Base-by-base conservation (phyloP, 2,797 vertebrate genomes). In the Myotis pilosus region DNA sequence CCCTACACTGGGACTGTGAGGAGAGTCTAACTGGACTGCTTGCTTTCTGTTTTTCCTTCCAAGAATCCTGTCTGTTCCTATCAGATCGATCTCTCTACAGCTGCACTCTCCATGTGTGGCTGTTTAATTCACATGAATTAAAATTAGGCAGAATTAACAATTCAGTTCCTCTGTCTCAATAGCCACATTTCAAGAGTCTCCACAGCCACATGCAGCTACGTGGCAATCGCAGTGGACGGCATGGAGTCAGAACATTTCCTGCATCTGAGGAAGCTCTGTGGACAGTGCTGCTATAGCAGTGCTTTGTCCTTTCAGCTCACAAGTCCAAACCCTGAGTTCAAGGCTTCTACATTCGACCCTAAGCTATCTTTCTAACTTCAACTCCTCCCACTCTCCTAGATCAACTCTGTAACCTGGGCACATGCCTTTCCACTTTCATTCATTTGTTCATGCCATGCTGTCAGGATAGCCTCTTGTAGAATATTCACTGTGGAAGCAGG, bases 211-310 rank as follows among this genome's bases (percentile, higher is more conserved):
- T 19, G 6, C 8, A 28, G 74, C 85, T 15, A 23, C 78, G 17
- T 7, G 57, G 51, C 71, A 23, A 5, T 19, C 3, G 3, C 28
- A 8, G 3, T 13, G 28, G 83, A 19, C 5, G 55, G 8, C 72
- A 41, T 1, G 38, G 68, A 64, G 30, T 33, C 13, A 51, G 30
- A 28, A 17, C 19, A 33, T 19, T 36, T 12, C 20, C 17, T 23
- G 4, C 28, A 19, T 10, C 17, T 22, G 28, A 53, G 81, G 11
- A 76, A 51, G 38, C 20, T 64, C 69, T 30, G 13, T 80, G 75
- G 68, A 33, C 22, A 28, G 41, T 3, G 4, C 19, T 19, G 23
- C 47, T 17, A 49, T 0, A 38, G 44, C 33, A 23, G 0, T 22
- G 82, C 47, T 44, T 30, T n/a, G 38, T 49, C 36, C 38, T 22